These are phyloP conservation scores for Tenrec ecaudatus DNA, from an alignment of 2,113 vertebrate species.

Conservation along the genomic window DNA sequence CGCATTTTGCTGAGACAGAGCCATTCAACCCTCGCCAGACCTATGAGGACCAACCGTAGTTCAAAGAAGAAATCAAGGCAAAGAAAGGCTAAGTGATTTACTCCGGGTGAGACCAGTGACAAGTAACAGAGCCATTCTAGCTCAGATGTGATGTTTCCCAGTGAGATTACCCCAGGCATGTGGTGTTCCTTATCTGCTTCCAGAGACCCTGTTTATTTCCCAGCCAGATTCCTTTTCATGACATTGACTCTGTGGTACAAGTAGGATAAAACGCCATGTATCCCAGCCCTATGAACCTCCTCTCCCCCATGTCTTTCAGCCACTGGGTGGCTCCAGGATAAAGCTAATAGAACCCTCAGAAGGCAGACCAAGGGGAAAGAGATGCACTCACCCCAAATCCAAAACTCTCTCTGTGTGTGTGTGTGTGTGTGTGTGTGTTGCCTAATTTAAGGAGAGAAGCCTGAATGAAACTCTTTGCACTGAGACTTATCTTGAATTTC, in stretches of 20 bases:
- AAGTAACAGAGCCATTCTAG: background rate
- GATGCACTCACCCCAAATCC: background rate
- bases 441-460: background rate
- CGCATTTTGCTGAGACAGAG: background rate
- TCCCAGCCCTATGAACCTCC: background rate
- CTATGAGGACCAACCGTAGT: background rate
- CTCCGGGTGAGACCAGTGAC: background rate
- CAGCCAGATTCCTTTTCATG: background rate
- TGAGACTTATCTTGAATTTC: background rate
- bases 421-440: too few relatives aligned
- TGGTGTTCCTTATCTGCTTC: background rate
- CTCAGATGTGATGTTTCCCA: background rate
- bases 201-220: background rate
- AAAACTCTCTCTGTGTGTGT: background rate
- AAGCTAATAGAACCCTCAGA: background rate
- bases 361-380: background rate
- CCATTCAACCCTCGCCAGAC: background rate
- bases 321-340: background rate
- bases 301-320: background rate
- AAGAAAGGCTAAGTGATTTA: background rate
- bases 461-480: background rate
- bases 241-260: background rate
- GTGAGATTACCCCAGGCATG: background rate
- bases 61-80: background rate
- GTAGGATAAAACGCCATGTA: background rate